Percentiles rank a stretch among this genome's conserved stretches.
phyloP scores from a whole-genome alignment of 2,113 vertebrate species.

The Neotragus pygmaeus region DNA sequence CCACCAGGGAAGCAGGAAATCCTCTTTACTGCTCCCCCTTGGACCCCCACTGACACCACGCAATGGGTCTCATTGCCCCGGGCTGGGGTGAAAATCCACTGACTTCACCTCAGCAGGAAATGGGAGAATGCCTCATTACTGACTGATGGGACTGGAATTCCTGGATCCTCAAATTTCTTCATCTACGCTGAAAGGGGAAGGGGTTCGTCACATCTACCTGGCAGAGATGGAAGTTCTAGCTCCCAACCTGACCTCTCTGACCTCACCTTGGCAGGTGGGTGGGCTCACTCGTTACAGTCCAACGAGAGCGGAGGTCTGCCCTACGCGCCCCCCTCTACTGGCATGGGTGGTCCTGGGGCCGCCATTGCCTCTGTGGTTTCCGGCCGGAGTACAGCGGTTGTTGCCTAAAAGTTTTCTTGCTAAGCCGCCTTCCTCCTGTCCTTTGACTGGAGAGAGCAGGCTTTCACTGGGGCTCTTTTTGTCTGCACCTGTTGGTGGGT shows the following conservation, averaged over 20 bases:
- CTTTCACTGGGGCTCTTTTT: background rate
- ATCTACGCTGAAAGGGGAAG: accelerated
- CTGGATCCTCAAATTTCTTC: background rate
- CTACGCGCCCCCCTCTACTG: background rate
- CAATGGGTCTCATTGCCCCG: background rate
- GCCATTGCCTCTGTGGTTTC: background rate
- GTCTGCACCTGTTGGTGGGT: background rate
- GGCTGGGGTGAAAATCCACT: background rate
- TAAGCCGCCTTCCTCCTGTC: background rate
- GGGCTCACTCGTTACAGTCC: background rate
- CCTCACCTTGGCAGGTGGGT: too few relatives aligned
- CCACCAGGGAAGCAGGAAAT: background rate
- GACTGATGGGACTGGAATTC: background rate
- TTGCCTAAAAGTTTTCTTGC: background rate
- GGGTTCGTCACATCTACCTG: background rate
- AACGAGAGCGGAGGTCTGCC: background rate
- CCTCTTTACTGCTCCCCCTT: background rate
- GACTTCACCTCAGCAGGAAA: background rate
- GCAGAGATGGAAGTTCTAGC: background rate
- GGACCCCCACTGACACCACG: background rate
- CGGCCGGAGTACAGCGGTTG: background rate
- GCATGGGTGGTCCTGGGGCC: accelerated
- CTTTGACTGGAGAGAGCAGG: background rate
- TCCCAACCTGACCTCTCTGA: background rate
- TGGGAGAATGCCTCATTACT: background rate